phyloP scores from a whole-genome alignment of 1,140 invertebrate species.

The Drosophila suzukii region DNA sequence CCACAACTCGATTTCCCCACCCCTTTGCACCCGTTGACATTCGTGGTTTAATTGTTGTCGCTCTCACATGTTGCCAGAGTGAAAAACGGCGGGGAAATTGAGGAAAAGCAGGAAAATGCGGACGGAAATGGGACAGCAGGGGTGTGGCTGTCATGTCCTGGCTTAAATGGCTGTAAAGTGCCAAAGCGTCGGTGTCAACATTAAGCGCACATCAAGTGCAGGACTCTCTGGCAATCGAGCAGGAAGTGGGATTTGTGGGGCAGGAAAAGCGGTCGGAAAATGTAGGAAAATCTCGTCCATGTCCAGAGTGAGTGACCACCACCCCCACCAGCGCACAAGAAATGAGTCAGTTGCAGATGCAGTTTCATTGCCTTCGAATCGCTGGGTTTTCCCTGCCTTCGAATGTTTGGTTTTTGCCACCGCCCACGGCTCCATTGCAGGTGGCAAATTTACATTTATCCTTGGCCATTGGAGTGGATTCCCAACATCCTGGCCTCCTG shows the following conservation, averaged over 20 bases:
- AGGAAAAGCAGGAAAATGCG: conserved; percentile 12
- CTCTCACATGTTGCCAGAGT: conserved; percentile 24
- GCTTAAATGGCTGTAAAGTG: conserved; percentile 56
- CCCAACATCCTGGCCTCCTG: conserved; percentile 21
- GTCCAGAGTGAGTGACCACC: conserved; percentile 46
- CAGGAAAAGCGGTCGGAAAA: neutral
- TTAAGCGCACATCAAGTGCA: conserved; percentile 71
- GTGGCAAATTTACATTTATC: conserved; percentile 66
- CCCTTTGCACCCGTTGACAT: conserved; percentile 17
- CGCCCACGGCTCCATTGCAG: conserved; percentile 41
- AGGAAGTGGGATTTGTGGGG: conserved; percentile 25
- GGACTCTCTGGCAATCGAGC: conserved; percentile 33
- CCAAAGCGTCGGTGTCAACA: conserved; percentile 66
- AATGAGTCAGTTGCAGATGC: conserved; percentile 34
- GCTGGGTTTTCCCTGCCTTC: conserved; percentile 2
- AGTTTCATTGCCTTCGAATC: conserved; percentile 39
- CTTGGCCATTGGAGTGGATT: conserved; percentile 41
- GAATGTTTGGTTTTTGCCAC: conserved; percentile 50
- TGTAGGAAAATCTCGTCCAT: conserved; percentile 33
- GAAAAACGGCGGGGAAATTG: conserved; percentile 2
- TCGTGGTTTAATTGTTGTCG: conserved; percentile 49
- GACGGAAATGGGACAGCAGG: conserved; percentile 34
- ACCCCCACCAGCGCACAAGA: conserved; percentile 6
- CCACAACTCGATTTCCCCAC: conserved; percentile 10
- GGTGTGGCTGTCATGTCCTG: conserved; percentile 40